Conservation (phyloP, 1,140 invertebrate genomes). For the Adoxophyes honmai region DNA sequence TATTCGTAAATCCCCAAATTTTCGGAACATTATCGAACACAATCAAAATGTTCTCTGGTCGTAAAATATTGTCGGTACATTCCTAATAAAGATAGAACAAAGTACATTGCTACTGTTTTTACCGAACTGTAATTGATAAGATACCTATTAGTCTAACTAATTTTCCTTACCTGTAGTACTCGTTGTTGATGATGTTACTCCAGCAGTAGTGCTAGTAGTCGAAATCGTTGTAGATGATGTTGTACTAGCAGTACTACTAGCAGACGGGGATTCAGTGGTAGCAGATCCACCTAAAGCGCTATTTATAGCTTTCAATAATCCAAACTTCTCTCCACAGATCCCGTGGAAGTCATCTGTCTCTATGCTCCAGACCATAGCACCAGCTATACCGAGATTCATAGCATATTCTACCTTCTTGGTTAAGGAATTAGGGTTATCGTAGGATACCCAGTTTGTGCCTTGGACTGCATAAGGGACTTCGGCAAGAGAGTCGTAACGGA, state of each 20-base stretch:
- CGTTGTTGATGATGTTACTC: neutral
- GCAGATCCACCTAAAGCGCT: conserved; percentile 25
- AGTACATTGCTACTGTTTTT: neutral
- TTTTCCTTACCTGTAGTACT: neutral
- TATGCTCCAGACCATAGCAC: conserved; percentile 85
- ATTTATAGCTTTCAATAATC: conserved; percentile 54
- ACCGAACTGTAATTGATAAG: neutral
- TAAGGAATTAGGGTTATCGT: conserved; percentile 81
- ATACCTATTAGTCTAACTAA: neutral
- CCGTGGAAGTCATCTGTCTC: conserved; percentile 86
- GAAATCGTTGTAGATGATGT: neutral
- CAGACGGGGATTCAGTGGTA: neutral
- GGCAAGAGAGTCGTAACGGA: conserved; percentile 34
- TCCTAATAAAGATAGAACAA: neutral
- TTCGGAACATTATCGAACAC: too few species aligned
- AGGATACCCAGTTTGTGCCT: conserved; percentile 85
- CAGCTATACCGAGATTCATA: conserved; percentile 75
- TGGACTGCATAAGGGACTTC: conserved; percentile 81
- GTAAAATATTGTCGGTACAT: neutral
- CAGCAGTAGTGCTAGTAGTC: neutral
- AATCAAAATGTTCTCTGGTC: too few species aligned
- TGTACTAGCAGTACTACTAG: neutral
- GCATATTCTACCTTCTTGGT: conserved; percentile 77
- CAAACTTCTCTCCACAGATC: conserved; percentile 76
- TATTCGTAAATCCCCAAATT: too few species aligned